phyloP scores from a whole-genome alignment of 2,888 invertebrate genomes.

The Apotomis betuletana region DNA sequence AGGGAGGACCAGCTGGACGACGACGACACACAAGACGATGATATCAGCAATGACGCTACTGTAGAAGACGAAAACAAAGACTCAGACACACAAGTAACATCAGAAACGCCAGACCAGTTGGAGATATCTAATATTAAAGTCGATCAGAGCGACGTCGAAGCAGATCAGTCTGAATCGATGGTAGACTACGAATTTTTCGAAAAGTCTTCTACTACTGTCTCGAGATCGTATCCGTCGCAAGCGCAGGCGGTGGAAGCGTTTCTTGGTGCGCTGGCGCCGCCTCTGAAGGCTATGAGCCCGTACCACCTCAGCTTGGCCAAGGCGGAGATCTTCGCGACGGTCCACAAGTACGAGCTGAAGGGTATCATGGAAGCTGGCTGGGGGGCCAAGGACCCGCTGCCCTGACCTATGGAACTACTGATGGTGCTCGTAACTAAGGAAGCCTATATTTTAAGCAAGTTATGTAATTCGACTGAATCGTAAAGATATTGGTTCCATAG shows the following conservation, averaged over 20 bases:
- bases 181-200: constrained; percentile 13
- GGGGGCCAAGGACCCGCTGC: constrained; percentile 30
- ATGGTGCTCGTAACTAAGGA: no score
- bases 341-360: constrained; percentile 40
- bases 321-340: constrained; percentile 42
- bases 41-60: neutral
- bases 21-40: neutral
- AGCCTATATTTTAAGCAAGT: no score
- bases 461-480: no score
- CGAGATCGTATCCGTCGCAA: neutral
- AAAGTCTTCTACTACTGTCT: neutral
- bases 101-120: neutral
- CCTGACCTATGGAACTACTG: neutral
- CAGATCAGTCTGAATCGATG: constrained; percentile 9
- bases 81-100: neutral
- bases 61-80: neutral
- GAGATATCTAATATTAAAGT: neutral
- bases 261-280: constrained; percentile 40
- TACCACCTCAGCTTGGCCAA: constrained; percentile 41
- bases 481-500: no score
- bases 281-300: constrained; percentile 41
- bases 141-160: constrained; percentile 4
- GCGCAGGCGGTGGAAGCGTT: constrained; percentile 42
- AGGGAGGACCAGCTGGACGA: neutral
- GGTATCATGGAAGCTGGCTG: constrained; percentile 28